Conservation (phyloP, 2,888 invertebrate species). For the Entomobrya multifasciata region DNA sequence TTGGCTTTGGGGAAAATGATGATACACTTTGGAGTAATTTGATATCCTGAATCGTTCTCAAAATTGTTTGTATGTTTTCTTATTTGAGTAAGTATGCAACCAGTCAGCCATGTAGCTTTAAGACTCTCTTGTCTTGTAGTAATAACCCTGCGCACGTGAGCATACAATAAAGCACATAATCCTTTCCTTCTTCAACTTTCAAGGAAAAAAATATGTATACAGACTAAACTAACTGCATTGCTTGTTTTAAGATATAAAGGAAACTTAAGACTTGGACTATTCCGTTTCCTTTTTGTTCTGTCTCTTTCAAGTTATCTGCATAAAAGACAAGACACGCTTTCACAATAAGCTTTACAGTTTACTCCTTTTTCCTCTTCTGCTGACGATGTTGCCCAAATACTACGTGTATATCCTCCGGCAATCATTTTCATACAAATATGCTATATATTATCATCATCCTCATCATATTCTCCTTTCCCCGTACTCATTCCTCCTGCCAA, state of each 20-base stretch:
- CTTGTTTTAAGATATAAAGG: no score
- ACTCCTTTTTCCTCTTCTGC: background rate
- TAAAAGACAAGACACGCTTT: slow-evolving; percentile 38
- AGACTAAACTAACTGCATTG: no score
- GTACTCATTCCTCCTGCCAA: slow-evolving; percentile 13
- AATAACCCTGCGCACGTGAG: slow-evolving; percentile 52
- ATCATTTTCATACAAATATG: slow-evolving; percentile 8
- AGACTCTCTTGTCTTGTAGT: no score
- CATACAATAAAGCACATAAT: slow-evolving; percentile 47
- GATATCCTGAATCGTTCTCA: slow-evolving; percentile 32
- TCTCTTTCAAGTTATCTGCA: slow-evolving; percentile 15
- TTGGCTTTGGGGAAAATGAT: slow-evolving; percentile 46
- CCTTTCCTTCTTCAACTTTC: background rate
- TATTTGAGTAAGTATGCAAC: background rate
- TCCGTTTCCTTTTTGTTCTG: slow-evolving; percentile 25
- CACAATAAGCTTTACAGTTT: slow-evolving; percentile 37
- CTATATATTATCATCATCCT: slow-evolving; percentile 18
- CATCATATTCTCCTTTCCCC: slow-evolving; percentile 18
- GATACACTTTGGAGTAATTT: slow-evolving; percentile 50
- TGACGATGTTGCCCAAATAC: background rate
- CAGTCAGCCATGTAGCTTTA: background rate
- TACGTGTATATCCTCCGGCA: slow-evolving; percentile 25
- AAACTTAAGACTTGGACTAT: slow-evolving; percentile 24
- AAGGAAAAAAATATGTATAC: slow-evolving; percentile 7
- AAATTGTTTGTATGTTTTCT: background rate